Evolutionary conservation across 2,113 vertebrate genomes (phyloP).

Genomic region (Aplodontia rufa): DNA sequence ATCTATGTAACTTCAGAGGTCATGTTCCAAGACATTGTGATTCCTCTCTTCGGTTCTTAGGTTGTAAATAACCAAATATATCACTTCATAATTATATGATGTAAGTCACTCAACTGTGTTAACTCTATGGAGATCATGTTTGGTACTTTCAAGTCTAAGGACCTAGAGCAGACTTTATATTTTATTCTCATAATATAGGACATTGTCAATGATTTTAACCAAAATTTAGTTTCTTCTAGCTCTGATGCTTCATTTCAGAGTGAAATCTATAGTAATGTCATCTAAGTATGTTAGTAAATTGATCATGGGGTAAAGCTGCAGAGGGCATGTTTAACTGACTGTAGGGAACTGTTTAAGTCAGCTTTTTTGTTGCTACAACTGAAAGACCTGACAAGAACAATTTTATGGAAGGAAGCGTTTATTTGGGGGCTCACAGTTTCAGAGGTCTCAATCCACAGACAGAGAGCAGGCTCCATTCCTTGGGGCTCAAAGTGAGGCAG

Average conservation of each 20-base stretch:
- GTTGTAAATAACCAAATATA: neutral
- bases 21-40: neutral
- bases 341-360: too few species aligned
- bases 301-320: neutral
- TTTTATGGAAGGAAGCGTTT: too few species aligned
- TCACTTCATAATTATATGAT: neutral
- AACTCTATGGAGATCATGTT: neutral
- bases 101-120: neutral
- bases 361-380: too few species aligned
- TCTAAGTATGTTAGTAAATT: neutral
- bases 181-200: neutral
- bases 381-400: too few species aligned
- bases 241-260: neutral
- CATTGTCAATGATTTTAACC: neutral
- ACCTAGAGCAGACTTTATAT: neutral
- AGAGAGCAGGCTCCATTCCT: too few species aligned
- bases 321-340: neutral
- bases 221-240: neutral
- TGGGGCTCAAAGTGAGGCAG: too few species aligned
- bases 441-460: too few species aligned
- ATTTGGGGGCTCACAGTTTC: too few species aligned
- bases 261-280: neutral
- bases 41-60: neutral
- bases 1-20: neutral
- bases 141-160: neutral